phyloP scores from a whole-genome alignment of 1,140 invertebrate genomes.

The Trichonephila inaurata region DNA sequence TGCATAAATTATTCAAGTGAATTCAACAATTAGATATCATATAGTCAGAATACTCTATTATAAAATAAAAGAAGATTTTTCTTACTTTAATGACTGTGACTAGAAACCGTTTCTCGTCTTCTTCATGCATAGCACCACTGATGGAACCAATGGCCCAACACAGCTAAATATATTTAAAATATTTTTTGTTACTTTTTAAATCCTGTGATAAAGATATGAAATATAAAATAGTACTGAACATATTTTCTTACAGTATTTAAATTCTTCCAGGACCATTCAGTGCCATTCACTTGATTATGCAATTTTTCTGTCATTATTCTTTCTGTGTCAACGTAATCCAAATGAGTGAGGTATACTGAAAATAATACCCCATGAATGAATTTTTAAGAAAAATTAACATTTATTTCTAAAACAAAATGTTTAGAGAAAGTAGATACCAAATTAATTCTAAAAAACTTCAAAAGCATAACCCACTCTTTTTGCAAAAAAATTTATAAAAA shows the following conservation, averaged over 20 bases:
- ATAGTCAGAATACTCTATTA: background rate
- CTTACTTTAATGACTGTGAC: slow-evolving; percentile 97
- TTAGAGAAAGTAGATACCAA: background rate
- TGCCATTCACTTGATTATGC: slow-evolving; percentile 99
- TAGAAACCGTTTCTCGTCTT: slow-evolving; percentile 99
- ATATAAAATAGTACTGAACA: background rate
- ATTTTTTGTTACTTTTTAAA: background rate
- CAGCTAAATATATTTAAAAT: slow-evolving; percentile 83
- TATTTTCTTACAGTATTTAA: slow-evolving; percentile 90
- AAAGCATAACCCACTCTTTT: too few relatives aligned
- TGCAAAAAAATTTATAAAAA: too few relatives aligned
- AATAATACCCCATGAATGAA: slow-evolving; percentile 21
- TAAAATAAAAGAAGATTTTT: background rate
- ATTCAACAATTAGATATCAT: background rate
- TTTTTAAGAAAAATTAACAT: background rate
- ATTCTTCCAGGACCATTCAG: slow-evolving; percentile 99
- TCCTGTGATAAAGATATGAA: background rate
- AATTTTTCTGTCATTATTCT: slow-evolving; percentile 99
- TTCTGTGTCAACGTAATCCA: slow-evolving; percentile 98
- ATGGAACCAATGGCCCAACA: slow-evolving; percentile 99
- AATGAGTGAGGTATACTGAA: slow-evolving; percentile 97
- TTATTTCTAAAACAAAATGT: background rate
- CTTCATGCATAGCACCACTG: slow-evolving; percentile 99
- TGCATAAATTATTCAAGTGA: background rate
- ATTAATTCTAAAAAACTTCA: background rate